Evolutionary conservation across 2,888 invertebrate species (phyloP).

Genomic region (Antheraea yamamai): DNA sequence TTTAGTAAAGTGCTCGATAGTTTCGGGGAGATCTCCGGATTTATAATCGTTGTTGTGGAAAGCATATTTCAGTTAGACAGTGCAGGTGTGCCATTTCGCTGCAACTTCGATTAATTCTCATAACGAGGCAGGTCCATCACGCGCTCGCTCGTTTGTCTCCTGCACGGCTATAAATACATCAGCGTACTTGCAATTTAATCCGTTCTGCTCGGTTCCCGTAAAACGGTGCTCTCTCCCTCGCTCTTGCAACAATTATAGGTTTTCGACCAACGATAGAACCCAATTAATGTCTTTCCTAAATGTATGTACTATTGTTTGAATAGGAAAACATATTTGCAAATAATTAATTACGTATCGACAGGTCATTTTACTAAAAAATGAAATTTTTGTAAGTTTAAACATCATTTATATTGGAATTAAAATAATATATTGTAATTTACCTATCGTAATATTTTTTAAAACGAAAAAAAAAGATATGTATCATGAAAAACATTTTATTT

Average conservation of each 20-base stretch:
- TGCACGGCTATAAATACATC: constrained; percentile 80
- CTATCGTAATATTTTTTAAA: neutral
- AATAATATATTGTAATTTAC: neutral
- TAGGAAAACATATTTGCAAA: constrained; percentile 49
- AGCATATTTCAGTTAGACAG: constrained; percentile 71
- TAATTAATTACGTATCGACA: constrained; percentile 26
- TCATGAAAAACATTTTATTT: no score
- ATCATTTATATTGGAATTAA: no score
- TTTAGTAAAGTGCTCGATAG: constrained; percentile 24
- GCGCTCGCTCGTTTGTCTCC: constrained; percentile 79
- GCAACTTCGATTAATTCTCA: constrained; percentile 81
- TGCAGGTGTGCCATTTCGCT: constrained; percentile 74
- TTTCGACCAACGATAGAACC: constrained; percentile 62
- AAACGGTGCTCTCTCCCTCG: constrained; percentile 52
- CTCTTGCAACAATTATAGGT: constrained; percentile 46
- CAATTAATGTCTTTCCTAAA: constrained; percentile 63
- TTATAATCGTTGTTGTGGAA: constrained; percentile 34
- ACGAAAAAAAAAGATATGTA: neutral
- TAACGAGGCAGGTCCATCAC: constrained; percentile 82
- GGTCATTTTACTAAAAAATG: neutral
- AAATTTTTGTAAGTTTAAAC: no score
- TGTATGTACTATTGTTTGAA: constrained; percentile 53
- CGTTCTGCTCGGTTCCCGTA: constrained; percentile 71
- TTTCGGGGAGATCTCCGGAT: constrained; percentile 36
- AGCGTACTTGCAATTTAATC: constrained; percentile 81